Evolutionary conservation across 2,797 vertebrate genomes (phyloP), one percentile per base, ranked within the genome.

Genomic region (Peromyscus aztecus): DNA sequence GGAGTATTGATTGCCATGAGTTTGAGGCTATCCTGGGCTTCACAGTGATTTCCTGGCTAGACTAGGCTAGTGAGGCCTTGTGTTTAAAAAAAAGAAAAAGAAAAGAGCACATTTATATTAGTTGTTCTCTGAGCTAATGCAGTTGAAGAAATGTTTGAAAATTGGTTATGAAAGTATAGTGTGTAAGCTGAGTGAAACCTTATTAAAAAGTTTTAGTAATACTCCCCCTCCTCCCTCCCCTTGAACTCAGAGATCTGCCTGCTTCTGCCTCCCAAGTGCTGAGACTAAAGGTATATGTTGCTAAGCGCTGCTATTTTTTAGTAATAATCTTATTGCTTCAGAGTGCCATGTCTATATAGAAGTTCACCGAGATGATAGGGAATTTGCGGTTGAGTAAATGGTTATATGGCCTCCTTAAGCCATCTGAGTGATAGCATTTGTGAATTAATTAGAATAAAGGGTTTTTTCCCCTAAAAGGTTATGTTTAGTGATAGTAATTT

Each of bases 401-500:
- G 11, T 67, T 65, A 17, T 52, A 34, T 76, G 71, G 37, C 55
- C 17, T 75, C 27, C 55, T 65, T 49, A 75, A 89, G 17, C 27
- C 69, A 89, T 29, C 52, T 89, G 37, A 40, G 57, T 61, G 37
- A 57, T 57, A 31, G 1, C 31, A 75, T 43, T 89, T 75, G 27
- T 75, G 52, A 75, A 9, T 89, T 89, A 31, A 89, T 59, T 88
- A 31, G 52, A 59, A 75, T 59, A 59, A 43, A 75, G 84, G 14
- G 10, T 57, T 73, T 43, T 40, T 40, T 1, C 4, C 34, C 46
- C 2, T 10, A 57, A 73, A 86, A 57, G 10, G 17, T 75, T 29
- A 24, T 27, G 40, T 95, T 97, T 89, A 91, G 59, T 93, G 59
- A 27, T 81, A 40, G 21, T 95, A 81, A 57, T 63, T 94, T 55